phyloP scores from a whole-genome alignment of 2,113 vertebrate species.

The Columba janthina region DNA sequence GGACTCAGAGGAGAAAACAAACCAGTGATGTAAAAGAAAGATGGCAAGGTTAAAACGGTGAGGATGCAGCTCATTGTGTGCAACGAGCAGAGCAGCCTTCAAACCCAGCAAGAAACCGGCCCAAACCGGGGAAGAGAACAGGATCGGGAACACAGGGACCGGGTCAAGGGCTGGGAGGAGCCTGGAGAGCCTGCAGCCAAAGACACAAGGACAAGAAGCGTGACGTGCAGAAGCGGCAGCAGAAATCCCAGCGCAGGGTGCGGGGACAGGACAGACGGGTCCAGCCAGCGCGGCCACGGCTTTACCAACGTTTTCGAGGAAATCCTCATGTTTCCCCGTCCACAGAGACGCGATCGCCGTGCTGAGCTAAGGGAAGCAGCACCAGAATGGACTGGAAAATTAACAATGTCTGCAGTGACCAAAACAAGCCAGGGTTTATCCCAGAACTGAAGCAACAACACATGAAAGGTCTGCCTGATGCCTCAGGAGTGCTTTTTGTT shows the following conservation, averaged over 20 bases:
- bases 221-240: rapidly evolving
- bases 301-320: not conserved
- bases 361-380: not conserved
- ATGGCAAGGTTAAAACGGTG: rapidly evolving
- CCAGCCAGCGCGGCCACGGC: not conserved
- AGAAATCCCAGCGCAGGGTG: not conserved
- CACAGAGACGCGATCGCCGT: rapidly evolving
- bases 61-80: rapidly evolving
- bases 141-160: not conserved
- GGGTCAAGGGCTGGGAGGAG: not conserved
- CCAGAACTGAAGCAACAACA: not conserved
- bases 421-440: not conserved
- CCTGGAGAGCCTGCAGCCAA: not conserved
- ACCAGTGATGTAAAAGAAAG: not conserved
- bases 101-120: rapidly evolving
- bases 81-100: not conserved
- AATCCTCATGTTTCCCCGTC: not conserved
- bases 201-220: not conserved
- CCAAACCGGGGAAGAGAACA: not conserved
- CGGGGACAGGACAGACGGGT: not conserved
- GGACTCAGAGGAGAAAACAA: too few species aligned
- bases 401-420: not conserved
- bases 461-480: not conserved
- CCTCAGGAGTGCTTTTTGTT: not conserved
- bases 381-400: not conserved